Evolutionary conservation across 2,797 vertebrate species (phyloP), one percentile per base, ranked within the genome.

Genomic region (Alauda arvensis): DNA sequence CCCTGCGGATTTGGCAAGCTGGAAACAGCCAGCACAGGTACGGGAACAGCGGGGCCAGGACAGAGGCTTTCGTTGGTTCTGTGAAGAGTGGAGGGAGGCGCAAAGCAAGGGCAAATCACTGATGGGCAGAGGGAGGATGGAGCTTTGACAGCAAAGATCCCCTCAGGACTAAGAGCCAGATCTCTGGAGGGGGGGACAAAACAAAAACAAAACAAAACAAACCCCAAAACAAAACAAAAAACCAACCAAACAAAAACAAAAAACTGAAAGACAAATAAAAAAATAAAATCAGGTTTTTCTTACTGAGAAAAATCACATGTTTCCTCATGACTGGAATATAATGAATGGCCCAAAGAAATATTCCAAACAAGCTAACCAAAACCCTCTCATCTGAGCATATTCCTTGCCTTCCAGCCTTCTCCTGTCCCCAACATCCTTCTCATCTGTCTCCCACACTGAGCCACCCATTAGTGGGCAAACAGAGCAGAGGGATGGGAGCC

Each of bases 331-430:
- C 45, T 42, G 42, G 49, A 81, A 34, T 52, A 52, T 12, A 76
- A 77, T 28, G 83, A 87, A 60, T 49, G 20, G 18, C 55, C 42
- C 59, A 75, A 75, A 92, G 40, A 7, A 28, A 82, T 74, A 55
- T 31, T 63, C 18, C 31, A 33, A 66, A 13, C 21, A 29, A 33
- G 8, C 9, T 21, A 49, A 18, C 2, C 18, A 8, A 77, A 75
- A 1, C 8, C 6, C 9, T 80, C 55, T 77, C n/a, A 61, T 78
- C 46, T 33, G 39, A 71, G 40, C 9, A 39, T 33, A 33, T 43
- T 85, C 33, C 63, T 68, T 83, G n/a, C 40, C 59, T 46, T 77
- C 39, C 51, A 83, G 61, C 31, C 21, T 88, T 88, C 42, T 74
- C 21, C 31, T 49, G 17, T n/a, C 29, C 40, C 26, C 17, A 39